These are phyloP conservation scores for Psittacula derbiana DNA, from an alignment of 2,797 vertebrate genomes.

Conservation along the genomic window DNA sequence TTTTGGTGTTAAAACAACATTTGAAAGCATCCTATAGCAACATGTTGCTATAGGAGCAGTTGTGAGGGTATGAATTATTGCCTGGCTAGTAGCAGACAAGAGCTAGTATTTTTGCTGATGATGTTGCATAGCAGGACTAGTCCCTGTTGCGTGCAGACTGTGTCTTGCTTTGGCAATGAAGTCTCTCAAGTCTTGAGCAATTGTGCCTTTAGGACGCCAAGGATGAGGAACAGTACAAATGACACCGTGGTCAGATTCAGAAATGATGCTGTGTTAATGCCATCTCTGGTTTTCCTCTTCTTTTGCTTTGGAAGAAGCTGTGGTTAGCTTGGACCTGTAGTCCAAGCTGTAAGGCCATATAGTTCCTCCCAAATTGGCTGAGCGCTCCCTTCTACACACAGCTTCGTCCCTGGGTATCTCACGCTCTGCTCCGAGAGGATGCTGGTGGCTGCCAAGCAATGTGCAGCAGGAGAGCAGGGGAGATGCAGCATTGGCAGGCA, in stretches of 20 bases:
- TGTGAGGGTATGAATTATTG: not conserved
- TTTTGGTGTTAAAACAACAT: not conserved
- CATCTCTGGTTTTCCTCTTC: not conserved
- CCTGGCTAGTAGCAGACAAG: not conserved
- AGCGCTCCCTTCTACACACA: not conserved
- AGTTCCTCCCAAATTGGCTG: not conserved
- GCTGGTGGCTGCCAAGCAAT: not conserved
- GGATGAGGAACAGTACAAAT: not conserved
- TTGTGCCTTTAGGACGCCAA: fast-evolving
- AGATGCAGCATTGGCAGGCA: fast-evolving
- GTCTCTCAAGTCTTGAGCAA: not conserved
- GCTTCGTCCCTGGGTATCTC: not conserved
- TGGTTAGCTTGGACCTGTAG: not conserved
- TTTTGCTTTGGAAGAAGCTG: not conserved
- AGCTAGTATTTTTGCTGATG: not conserved
- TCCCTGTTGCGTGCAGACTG: not conserved
- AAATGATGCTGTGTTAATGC: not conserved
- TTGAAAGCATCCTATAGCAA: not conserved
- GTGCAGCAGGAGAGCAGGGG: not conserved
- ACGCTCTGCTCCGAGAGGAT: fast-evolving
- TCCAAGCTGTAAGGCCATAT: not conserved
- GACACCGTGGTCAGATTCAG: not conserved
- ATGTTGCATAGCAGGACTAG: not conserved
- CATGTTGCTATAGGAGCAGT: not conserved
- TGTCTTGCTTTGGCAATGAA: not conserved